Percentiles rank a stretch among this genome's conserved stretches.
These are phyloP conservation scores for Acyrthosiphon pisum DNA, from an alignment of 1,140 invertebrate genomes.

Conservation along the genomic window DNA sequence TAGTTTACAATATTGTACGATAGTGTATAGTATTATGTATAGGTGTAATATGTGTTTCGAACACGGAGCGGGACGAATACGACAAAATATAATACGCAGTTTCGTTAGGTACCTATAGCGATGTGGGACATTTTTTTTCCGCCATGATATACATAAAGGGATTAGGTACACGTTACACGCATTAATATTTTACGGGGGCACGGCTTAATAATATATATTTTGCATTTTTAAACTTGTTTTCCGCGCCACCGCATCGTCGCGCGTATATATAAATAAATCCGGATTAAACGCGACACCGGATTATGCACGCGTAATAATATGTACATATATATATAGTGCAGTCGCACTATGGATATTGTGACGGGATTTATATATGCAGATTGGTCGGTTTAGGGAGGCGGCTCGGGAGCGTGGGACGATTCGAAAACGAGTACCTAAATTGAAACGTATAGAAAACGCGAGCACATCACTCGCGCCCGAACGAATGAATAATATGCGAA, in stretches of 20 bases:
- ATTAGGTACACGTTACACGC: not conserved
- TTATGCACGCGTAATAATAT: constrained; percentile 25
- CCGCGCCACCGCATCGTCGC: not conserved
- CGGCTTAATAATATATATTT: not conserved
- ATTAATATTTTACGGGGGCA: constrained; percentile 20
- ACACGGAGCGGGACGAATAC: not conserved
- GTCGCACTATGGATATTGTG: not conserved
- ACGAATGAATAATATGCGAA: not conserved
- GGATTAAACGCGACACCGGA: constrained; percentile 32
- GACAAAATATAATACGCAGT: not conserved
- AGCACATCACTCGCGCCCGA: too few species aligned
- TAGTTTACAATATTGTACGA: too few species aligned
- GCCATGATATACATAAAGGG: not conserved
- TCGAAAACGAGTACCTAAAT: not conserved
- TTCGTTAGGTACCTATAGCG: not conserved
- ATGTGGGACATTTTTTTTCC: not conserved
- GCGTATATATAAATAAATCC: constrained; percentile 36
- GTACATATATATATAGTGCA: not conserved
- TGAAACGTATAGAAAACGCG: not conserved
- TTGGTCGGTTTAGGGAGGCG: not conserved
- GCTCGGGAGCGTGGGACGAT: not conserved
- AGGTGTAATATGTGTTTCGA: not conserved
- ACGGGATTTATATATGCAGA: constrained; percentile 30
- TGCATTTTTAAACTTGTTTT: constrained; percentile 44
- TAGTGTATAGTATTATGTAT: too few species aligned